phyloP scores from a whole-genome alignment of 2,888 invertebrate species.

The Drosophila pegasa region DNA sequence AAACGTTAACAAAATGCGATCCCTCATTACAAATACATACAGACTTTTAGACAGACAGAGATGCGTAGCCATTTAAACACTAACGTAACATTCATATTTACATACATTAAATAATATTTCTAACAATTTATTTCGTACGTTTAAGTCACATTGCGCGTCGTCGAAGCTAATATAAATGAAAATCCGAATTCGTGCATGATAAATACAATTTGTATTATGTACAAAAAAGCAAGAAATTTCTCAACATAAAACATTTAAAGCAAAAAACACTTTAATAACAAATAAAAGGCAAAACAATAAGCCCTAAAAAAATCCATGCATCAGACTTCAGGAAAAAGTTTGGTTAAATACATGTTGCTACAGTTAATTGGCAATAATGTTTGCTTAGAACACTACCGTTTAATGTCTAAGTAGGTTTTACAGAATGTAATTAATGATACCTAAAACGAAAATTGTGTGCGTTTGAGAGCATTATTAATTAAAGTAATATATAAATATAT shows the following conservation, averaged over 20 bases:
- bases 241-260: conserved; percentile 33
- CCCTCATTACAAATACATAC: conserved; percentile 27
- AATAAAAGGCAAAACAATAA: conserved; percentile 36
- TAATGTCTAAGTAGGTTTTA: conserved; percentile 77
- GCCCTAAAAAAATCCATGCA: conserved; percentile 27
- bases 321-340: conserved; percentile 36
- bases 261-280: conserved; percentile 18
- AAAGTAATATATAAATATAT: conserved; percentile 43
- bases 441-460: conserved; percentile 53
- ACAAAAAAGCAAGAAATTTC: conserved; percentile 53
- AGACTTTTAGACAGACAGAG: conserved; percentile 28
- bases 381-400: conserved; percentile 64
- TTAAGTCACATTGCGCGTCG: conserved; percentile 69
- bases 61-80: conserved; percentile 68
- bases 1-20: conserved; percentile 35
- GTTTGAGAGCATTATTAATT: conserved; percentile 60
- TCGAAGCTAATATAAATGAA: conserved; percentile 47
- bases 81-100: conserved; percentile 62
- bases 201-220: conserved; percentile 72
- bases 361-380: conserved; percentile 55
- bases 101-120: conserved; percentile 64
- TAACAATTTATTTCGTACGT: conserved; percentile 59
- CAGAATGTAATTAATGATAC: conserved; percentile 69
- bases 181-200: conserved; percentile 48
- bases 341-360: conserved; percentile 52